phyloP scores from a whole-genome alignment of 2,113 vertebrate genomes.

The Uria lomvia region DNA sequence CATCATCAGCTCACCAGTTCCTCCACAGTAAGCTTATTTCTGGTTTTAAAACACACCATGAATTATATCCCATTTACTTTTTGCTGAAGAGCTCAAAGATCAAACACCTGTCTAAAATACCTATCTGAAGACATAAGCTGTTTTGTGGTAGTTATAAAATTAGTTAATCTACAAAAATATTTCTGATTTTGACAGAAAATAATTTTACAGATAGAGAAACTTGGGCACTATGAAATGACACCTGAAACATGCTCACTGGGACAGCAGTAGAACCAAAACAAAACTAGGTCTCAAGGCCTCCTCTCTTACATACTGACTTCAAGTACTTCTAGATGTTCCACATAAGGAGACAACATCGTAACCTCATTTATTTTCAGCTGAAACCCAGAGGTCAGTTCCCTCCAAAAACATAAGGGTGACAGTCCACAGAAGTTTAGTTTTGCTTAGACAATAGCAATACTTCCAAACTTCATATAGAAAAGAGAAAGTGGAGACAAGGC shows the following conservation, averaged over 20 bases:
- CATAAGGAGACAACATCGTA: not conserved
- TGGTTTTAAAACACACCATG: not conserved
- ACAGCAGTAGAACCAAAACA: not conserved
- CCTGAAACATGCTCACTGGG: not conserved
- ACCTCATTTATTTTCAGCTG: not conserved
- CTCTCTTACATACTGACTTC: not conserved
- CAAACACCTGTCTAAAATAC: not conserved
- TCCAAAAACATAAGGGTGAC: not conserved
- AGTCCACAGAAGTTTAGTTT: not conserved
- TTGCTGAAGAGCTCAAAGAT: not conserved
- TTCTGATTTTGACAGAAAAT: not conserved
- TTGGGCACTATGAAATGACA: not conserved
- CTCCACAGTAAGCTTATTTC: not conserved
- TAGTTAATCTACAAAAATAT: not conserved
- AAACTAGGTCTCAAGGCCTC: not conserved
- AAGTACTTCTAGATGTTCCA: not conserved
- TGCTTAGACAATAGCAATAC: not conserved
- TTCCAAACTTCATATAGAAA: not conserved
- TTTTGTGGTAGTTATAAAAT: not conserved
- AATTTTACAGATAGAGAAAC: not conserved
- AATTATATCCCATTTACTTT: not conserved
- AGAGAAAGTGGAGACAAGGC: not conserved
- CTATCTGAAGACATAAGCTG: not conserved
- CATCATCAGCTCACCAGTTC: not conserved
- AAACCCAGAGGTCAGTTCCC: not conserved